These are phyloP conservation scores for Nemopilema nomurai DNA, from an alignment of 30 jellyfish, hydroid and myxozoan genomes.

Conservation along the genomic window DNA sequence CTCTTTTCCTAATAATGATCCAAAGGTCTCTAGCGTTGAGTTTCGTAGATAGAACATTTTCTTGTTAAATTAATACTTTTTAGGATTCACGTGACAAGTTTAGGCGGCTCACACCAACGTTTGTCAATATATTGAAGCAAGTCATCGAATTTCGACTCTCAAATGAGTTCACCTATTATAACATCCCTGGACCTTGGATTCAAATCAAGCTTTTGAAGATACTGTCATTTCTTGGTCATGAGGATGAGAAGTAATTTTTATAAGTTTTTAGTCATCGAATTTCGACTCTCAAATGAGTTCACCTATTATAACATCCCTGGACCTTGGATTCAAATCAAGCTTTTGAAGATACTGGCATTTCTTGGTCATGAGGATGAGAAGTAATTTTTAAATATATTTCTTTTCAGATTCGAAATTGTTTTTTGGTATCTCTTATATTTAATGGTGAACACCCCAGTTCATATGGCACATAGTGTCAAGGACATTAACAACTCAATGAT, in stretches of 20 bases:
- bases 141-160: constrained; percentile 61
- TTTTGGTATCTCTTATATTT: no score
- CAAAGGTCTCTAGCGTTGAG: constrained; percentile 45
- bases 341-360: constrained; percentile 70
- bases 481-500: no score
- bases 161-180: constrained; percentile 61
- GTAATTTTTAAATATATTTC: no score
- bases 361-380: constrained; percentile 78
- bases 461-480: no score
- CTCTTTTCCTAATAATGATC: constrained; percentile 45
- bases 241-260: constrained; percentile 69
- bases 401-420: no score
- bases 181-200: constrained; percentile 95
- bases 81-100: constrained; percentile 63
- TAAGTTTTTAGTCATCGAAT: constrained; percentile 42
- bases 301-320: constrained; percentile 79
- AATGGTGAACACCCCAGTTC: no score
- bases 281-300: constrained; percentile 66
- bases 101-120: constrained; percentile 56
- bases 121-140: constrained; percentile 74
- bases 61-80: constrained; percentile 18
- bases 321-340: constrained; percentile 89
- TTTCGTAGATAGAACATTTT: constrained; percentile 60
- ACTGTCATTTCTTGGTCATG: constrained; percentile 78
- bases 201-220: constrained; percentile 71